Conservation (phyloP, 2,113 vertebrate species). For the Progne subis region DNA sequence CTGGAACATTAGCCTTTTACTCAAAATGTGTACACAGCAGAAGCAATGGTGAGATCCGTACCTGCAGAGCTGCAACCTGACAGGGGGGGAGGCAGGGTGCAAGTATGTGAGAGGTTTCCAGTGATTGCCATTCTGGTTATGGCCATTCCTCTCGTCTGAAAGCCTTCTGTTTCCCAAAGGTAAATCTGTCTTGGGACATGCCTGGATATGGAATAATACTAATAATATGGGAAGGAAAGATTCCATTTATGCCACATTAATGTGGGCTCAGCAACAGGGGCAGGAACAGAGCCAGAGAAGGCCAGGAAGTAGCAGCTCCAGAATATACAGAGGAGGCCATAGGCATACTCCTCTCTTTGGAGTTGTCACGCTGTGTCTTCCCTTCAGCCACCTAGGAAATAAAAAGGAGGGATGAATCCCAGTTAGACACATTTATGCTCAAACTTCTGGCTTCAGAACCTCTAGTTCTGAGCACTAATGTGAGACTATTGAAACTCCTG, state of each 20-base stretch:
- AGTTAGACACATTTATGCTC: neutral
- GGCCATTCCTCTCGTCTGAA: neutral
- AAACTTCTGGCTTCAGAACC: neutral
- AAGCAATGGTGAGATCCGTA: neutral
- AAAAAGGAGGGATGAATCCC: constrained; percentile 19
- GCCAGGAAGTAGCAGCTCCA: constrained; percentile 31
- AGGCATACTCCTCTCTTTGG: neutral
- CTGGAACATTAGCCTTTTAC: neutral
- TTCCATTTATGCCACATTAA: neutral
- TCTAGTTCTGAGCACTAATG: neutral
- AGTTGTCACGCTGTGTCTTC: constrained; percentile 30
- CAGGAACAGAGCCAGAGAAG: constrained; percentile 13
- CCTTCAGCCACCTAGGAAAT: constrained; percentile 52
- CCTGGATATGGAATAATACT: neutral
- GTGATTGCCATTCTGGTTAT: neutral
- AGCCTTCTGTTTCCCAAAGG: neutral
- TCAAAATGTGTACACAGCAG: neutral
- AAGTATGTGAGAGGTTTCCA: neutral
- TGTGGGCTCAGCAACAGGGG: constrained; percentile 5
- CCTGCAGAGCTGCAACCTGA: neutral
- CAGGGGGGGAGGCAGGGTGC: neutral
- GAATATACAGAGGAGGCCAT: constrained; percentile 46
- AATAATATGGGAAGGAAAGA: neutral
- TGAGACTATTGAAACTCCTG: neutral
- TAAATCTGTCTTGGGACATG: neutral